Evolutionary conservation across 1,140 invertebrate genomes (phyloP), one percentile per base, ranked within the genome.

Genomic region (Oppia nitens): DNA sequence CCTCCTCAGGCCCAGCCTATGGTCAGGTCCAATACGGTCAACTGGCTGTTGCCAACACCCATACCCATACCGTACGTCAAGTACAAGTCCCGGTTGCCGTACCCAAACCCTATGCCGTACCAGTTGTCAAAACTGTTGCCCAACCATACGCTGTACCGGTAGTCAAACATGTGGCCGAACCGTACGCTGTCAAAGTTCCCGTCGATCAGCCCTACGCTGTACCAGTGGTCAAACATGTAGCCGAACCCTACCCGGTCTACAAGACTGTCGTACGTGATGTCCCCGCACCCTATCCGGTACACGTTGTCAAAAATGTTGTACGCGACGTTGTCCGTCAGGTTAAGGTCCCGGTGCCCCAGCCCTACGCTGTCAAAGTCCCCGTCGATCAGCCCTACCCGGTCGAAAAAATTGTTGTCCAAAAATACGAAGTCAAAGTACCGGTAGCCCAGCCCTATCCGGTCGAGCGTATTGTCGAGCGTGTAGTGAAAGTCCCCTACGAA

Each of bases 291-390:
- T 32, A 40, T 20, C 24, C 21, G 20, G 53, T 55, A 25, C 53
- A 23, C 14, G 20, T 24, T 14, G 53, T 55, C 14, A 21, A 27
- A 12, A 28, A 3, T 14, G 21, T 24, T 32, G 3, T 55, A n/a
- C 21, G 3, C n/a, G 2, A 55, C 11, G 26, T 55, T 27, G 3
- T 55, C 12, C 20, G 2, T 14, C 12, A 3, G 14, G 20, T 55
- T 20, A 17, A 55, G 24, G 21, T 40, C 24, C 23, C 23, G 26
- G 24, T 25, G 14, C 26, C 26, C 2, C 25, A 55, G 26, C 53
- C 53, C 14, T 55, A 55, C 26, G 14, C 53, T 20, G 56, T 57
- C 26, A 57, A 57, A 40, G 56, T 57, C 11, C 56, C 56, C 24
- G 45, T 50, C 21, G 21, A 23, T 21, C 53, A 55, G 26, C 53